A percentile compares a stretch with the other conserved stretches of the same genome.
Conservation (phyloP, 1,140 invertebrate genomes). For the Pollicipes pollicipes region DNA sequence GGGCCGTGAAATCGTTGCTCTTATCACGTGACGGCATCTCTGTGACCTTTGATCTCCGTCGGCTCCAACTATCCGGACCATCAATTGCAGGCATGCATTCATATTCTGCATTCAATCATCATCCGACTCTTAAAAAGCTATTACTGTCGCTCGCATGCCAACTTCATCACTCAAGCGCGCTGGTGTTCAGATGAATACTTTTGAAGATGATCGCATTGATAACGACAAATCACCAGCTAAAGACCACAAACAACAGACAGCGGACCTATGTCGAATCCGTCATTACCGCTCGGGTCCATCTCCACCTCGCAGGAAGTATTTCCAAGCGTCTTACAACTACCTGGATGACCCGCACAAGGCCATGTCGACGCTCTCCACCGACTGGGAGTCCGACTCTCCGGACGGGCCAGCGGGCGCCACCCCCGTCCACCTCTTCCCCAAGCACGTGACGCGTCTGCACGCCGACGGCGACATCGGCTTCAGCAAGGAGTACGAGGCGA, state of each 20-base stretch:
- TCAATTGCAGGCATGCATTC: too few species aligned
- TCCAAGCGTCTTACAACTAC: slow-evolving; percentile 67
- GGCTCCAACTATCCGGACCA: too few species aligned
- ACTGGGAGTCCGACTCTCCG: slow-evolving; percentile 32
- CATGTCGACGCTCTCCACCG: slow-evolving; percentile 28
- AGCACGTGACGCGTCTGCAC: slow-evolving; percentile 60
- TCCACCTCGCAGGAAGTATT: slow-evolving; percentile 41
- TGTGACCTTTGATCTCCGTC: background rate
- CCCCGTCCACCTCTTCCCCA: slow-evolving; percentile 48
- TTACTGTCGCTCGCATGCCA: too few species aligned
- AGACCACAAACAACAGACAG: too few species aligned
- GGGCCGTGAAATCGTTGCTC: background rate
- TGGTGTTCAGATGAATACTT: too few species aligned
- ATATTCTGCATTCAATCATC: too few species aligned
- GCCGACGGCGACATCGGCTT: slow-evolving; percentile 71
- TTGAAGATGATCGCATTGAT: too few species aligned
- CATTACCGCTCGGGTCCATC: background rate
- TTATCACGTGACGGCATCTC: background rate
- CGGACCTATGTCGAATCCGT: too few species aligned
- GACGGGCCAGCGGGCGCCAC: slow-evolving; percentile 31
- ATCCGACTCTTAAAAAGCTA: too few species aligned
- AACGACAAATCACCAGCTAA: too few species aligned
- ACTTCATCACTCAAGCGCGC: too few species aligned
- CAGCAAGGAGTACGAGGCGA: slow-evolving; percentile 77
- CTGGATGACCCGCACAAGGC: slow-evolving; percentile 51